Base-by-base conservation (phyloP, 2,888 invertebrate species). In the Drosophila algonquin region DNA sequence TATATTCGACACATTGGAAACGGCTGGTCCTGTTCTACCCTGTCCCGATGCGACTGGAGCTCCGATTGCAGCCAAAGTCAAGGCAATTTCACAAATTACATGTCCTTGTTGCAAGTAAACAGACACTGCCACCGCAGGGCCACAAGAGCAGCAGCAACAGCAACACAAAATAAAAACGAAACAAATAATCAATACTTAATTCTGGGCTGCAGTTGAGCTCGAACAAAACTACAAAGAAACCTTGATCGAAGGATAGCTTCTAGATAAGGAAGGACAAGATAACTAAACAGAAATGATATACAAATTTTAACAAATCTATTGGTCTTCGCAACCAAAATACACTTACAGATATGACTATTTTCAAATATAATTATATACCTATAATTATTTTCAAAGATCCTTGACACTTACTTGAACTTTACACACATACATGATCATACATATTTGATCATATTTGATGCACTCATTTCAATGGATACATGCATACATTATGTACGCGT, bases 81-180 rank as follows among this genome's bases (percentile, higher is more conserved):
- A 40, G 40, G 40, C 69, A 69, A 89, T 81, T 87, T 74, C 30
- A 53, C 50, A 84, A 89, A 87, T 89, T 83, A 87, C 73, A 58
- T 64, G 56, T 55, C 6, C 48, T 59, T 56, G 52, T 48, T 6
- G 27, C 7, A 35, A 53, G 50, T 24, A 55, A 50, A 51, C n/a
- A 59, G 53, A 68, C 50, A 57, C 16, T 44, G 16, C 6, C 16
- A 6, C 18, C 27, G 6, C 27, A 35, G 50, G 76, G 63, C 55
- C 48, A 3, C 62, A 54, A 56, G 5, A n/a, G 52, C 40, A 58
- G 16, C 35, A 45, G 10, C 30, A 57, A 47, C 18, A 56, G 8
- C 32, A 46, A 40, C 27, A 16, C 48, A 67, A 57, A 53, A 62
- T 7, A 50, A 21, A 21, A 59, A 56, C 18, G 14, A 10, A 45